phyloP scores from a whole-genome alignment of 2,113 vertebrate species.

The Gnathonemus echidnorhynchus region DNA sequence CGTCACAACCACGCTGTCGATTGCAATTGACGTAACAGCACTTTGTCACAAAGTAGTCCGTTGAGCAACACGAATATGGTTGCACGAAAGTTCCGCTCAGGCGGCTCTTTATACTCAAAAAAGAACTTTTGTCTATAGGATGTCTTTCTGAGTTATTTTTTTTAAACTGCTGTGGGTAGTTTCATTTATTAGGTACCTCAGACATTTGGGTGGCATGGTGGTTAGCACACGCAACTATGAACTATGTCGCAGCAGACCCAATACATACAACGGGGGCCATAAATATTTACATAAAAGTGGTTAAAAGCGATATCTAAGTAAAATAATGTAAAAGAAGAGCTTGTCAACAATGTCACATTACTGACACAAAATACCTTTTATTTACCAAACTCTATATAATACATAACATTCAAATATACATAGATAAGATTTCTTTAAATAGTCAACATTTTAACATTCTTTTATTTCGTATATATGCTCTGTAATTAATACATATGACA shows the following conservation, averaged over 20 bases:
- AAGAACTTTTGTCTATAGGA: neutral
- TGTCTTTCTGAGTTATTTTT: neutral
- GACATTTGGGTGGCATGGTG: neutral
- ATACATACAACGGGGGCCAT: neutral
- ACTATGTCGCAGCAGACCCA: neutral
- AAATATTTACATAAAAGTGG: neutral
- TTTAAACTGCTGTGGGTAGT: neutral
- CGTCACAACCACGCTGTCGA: neutral
- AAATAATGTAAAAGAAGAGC: neutral
- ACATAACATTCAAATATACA: conserved; percentile 32
- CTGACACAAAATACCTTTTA: conserved; percentile 41
- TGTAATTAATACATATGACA: conserved; percentile 17
- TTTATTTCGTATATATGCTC: conserved; percentile 15
- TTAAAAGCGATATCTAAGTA: neutral
- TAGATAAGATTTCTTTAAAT: conserved; percentile 29
- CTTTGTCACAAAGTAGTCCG: neutral
- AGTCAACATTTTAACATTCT: conserved; percentile 22
- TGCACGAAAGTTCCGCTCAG: neutral
- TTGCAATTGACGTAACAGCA: neutral
- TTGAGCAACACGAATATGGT: neutral
- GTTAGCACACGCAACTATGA: neutral
- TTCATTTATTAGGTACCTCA: neutral
- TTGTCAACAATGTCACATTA: neutral
- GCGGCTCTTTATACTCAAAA: neutral
- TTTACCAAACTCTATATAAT: conserved; percentile 37